Percentiles rank a stretch among this genome's conserved stretches.
phyloP scores from a whole-genome alignment of 2,113 vertebrate genomes.

The Pterocles burchelli region DNA sequence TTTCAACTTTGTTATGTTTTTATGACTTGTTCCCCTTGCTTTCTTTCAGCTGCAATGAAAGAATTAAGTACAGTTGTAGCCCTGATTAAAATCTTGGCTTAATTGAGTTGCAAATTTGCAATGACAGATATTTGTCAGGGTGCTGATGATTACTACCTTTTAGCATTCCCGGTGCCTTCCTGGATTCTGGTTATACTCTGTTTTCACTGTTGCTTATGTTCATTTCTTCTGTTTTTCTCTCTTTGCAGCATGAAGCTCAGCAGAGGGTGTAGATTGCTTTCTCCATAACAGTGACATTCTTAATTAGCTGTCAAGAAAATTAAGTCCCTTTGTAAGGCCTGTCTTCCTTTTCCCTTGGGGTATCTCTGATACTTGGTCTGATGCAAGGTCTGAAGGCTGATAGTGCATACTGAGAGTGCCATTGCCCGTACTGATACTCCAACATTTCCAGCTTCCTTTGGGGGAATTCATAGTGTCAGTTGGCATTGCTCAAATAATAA shows the following conservation, averaged over 20 bases:
- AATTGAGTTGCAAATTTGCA: slow-evolving; percentile 42
- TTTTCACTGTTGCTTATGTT: not conserved
- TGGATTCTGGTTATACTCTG: not conserved
- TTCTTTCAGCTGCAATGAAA: not conserved
- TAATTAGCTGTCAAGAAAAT: slow-evolving; percentile 33
- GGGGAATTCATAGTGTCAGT: not conserved
- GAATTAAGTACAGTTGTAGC: slow-evolving; percentile 32
- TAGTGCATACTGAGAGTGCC: not conserved
- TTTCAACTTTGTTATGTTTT: slow-evolving; percentile 14
- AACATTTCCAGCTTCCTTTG: not conserved
- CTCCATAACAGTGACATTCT: not conserved
- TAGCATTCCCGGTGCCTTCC: not conserved
- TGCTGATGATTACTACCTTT: not conserved
- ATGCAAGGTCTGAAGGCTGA: not conserved
- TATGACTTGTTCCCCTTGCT: not conserved
- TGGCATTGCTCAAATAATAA: not conserved
- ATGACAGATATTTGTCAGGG: slow-evolving; percentile 18
- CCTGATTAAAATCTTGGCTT: slow-evolving; percentile 27
- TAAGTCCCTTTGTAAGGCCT: not conserved
- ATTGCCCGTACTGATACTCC: accelerated
- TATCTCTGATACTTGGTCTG: not conserved
- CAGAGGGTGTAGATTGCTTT: not conserved
- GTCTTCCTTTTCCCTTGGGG: not conserved
- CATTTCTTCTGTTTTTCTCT: not conserved
- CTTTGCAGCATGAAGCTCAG: not conserved